Conservation (phyloP, 1,140 invertebrate genomes). For the Caenorhabditis remanei region DNA sequence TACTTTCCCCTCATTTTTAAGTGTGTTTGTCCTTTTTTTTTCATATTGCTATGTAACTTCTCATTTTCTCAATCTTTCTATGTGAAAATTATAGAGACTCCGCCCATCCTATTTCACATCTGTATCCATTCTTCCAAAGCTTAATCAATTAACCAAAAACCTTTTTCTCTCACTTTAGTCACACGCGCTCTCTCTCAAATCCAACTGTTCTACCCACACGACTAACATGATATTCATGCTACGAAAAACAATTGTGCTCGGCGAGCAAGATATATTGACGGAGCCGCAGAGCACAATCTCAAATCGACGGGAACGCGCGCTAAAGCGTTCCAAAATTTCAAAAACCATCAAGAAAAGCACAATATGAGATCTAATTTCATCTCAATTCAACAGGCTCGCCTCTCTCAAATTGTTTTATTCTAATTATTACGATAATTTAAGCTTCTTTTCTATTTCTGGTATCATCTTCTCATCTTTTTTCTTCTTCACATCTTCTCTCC, state of each 20-base stretch:
- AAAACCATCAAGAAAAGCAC: constrained; percentile 48
- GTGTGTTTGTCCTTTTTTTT: neutral
- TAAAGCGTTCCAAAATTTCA: neutral
- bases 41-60: constrained; percentile 28
- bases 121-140: neutral
- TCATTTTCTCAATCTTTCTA: constrained; percentile 25
- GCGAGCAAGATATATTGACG: constrained; percentile 40
- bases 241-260: constrained; percentile 45
- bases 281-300: constrained; percentile 30
- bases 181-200: neutral
- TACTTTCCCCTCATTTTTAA: neutral
- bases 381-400: constrained; percentile 27
- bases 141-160: neutral
- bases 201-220: neutral
- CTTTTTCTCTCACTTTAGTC: constrained; percentile 10
- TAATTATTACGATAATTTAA: constrained; percentile 50
- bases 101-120: constrained; percentile 8
- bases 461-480: constrained; percentile 52
- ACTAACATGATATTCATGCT: constrained; percentile 53
- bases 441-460: constrained; percentile 50
- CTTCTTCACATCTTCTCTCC: too few species aligned
- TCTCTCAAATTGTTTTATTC: neutral
- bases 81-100: constrained; percentile 44
- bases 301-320: neutral
- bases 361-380: constrained; percentile 45